phyloP scores from a whole-genome alignment of 1,140 invertebrate species.

The Nephila pilipes region DNA sequence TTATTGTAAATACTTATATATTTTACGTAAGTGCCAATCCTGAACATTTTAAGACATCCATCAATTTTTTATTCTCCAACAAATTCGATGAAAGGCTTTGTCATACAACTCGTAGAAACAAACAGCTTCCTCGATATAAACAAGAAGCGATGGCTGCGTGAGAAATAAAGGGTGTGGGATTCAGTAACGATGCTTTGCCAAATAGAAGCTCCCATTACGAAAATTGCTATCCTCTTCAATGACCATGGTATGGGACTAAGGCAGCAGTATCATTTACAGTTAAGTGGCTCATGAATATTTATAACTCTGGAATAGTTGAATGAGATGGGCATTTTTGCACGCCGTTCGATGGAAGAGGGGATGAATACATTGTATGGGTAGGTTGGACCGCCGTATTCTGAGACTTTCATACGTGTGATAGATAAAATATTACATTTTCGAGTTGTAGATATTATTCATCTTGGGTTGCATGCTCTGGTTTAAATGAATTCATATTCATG shows the following conservation, averaged over 20 bases:
- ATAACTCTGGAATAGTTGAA: constrained; percentile 23
- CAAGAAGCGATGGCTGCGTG: background rate
- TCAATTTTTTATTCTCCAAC: background rate
- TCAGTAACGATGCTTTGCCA: background rate
- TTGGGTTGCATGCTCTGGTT: background rate
- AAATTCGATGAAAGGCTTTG: background rate
- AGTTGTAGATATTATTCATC: background rate
- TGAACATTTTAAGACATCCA: background rate
- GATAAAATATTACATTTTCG: background rate
- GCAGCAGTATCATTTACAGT: constrained; percentile 43
- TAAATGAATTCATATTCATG: background rate
- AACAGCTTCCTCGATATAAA: background rate
- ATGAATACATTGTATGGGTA: background rate
- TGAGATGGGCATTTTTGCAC: constrained; percentile 48
- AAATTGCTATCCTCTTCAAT: constrained; percentile 61
- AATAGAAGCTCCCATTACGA: constrained; percentile 51
- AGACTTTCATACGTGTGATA: background rate
- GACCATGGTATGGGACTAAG: background rate
- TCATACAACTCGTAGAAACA: background rate
- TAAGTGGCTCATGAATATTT: constrained; percentile 63
- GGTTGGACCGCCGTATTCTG: background rate
- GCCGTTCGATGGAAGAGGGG: background rate
- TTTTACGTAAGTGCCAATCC: too few species aligned
- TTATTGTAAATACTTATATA: too few species aligned
- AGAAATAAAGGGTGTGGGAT: constrained; percentile 16